These are phyloP conservation scores for Brachionus calyciflorus DNA, from an alignment of 1,140 invertebrate species.

Conservation along the genomic window DNA sequence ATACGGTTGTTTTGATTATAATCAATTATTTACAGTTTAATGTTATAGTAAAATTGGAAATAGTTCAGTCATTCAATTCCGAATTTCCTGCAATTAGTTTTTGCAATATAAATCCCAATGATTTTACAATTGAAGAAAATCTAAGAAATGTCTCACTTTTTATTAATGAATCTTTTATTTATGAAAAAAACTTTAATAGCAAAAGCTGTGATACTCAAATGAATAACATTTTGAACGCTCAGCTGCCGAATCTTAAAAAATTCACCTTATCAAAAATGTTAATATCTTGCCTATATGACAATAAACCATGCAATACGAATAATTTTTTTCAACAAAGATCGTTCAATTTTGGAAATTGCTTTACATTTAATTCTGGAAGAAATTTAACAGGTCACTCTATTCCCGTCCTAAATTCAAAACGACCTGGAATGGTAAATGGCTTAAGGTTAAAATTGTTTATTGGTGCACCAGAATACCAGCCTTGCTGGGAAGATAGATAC, in stretches of 20 bases:
- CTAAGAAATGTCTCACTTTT: not conserved
- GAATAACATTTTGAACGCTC: not conserved
- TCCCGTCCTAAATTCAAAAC: not conserved
- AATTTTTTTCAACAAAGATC: not conserved
- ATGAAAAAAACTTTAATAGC: not conserved
- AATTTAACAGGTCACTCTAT: not conserved
- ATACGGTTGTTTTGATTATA: not conserved
- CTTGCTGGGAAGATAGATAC: conserved; percentile 7
- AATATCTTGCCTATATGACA: conserved; percentile 8
- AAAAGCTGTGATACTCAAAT: not conserved
- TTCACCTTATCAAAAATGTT: conserved; percentile 16
- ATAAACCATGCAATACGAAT: conserved; percentile 1
- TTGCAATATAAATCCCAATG: conserved; percentile 20
- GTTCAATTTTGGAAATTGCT: not conserved
- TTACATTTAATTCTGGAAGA: conserved; percentile 28
- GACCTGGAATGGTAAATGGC: not conserved
- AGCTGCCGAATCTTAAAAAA: not conserved
- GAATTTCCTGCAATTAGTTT: conserved; percentile 40
- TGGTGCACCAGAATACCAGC: conserved; percentile 21
- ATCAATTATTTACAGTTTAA: not conserved
- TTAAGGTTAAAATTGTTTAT: conserved; percentile 1
- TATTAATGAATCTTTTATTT: not conserved
- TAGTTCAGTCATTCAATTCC: not conserved
- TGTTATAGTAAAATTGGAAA: not conserved
- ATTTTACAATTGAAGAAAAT: not conserved